A percentile compares a stretch with the other conserved stretches of the same genome.
Conservation (phyloP, 2,113 vertebrate genomes). For the Pithys albifrons region DNA sequence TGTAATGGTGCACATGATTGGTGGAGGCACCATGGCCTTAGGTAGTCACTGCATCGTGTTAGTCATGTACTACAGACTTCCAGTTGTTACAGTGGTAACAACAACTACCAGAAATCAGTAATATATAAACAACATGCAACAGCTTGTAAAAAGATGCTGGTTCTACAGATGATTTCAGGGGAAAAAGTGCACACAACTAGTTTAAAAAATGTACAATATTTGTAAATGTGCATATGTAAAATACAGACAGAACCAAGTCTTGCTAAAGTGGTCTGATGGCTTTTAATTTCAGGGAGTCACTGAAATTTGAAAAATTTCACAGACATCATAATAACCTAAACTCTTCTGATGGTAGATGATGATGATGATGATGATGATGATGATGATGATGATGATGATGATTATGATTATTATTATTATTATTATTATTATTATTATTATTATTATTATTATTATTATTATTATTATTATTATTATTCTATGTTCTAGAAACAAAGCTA, state of each 20-base stretch:
- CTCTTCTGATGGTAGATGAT: not conserved
- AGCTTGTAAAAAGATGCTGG: not conserved
- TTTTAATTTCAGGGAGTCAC: not conserved
- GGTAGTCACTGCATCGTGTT: not conserved
- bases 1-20: not conserved
- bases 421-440: too few species aligned
- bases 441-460: too few species aligned
- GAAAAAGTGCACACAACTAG: not conserved
- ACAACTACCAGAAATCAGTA: not conserved
- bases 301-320: not conserved
- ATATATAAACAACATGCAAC: not conserved
- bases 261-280: not conserved
- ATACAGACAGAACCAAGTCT: not conserved
- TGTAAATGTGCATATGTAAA: not conserved
- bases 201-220: not conserved
- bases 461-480: not conserved
- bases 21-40: not conserved
- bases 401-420: too few species aligned
- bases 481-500: not conserved
- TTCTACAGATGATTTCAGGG: not conserved
- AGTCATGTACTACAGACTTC: not conserved
- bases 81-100: not conserved
- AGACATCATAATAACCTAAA: not conserved
- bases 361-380: too few species aligned
- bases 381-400: too few species aligned